A percentile compares a stretch with the other conserved stretches of the same genome.
These are phyloP conservation scores for Limnephilus marmoratus DNA, from an alignment of 2,888 invertebrate species.

Conservation along the genomic window DNA sequence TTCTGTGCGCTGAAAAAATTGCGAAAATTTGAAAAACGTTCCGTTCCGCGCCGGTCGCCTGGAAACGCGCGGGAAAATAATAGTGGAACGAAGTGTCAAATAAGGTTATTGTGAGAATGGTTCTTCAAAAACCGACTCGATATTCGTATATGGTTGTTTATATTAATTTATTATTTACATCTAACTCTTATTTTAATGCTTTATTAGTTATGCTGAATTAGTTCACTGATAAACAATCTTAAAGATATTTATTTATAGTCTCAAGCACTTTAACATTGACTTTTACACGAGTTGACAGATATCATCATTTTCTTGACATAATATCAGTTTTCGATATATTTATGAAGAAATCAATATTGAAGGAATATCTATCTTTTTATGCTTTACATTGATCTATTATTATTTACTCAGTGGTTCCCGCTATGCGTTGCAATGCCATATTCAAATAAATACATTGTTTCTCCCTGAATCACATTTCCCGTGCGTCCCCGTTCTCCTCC, in stretches of 20 bases:
- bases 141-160: not conserved
- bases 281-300: not conserved
- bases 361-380: not conserved
- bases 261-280: not conserved
- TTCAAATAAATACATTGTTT: no score
- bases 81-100: not conserved
- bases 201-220: not conserved
- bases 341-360: no score
- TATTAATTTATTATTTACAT: not conserved
- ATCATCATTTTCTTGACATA: not conserved
- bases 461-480: no score
- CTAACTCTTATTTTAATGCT: not conserved
- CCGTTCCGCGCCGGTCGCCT: not conserved
- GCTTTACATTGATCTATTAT: not conserved
- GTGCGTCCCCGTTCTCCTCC: no score
- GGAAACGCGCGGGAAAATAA: conserved; percentile 41
- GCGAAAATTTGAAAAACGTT: conserved; percentile 26
- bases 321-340: no score
- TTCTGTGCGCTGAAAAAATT: conserved; percentile 43
- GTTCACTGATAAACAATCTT: not conserved
- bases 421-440: no score
- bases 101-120: conserved; percentile 8
- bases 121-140: not conserved
- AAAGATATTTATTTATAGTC: not conserved
- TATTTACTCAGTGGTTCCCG: no score